Base-by-base conservation (phyloP, 2,113 vertebrate genomes). In the Xenotilapia flavipinnis region DNA sequence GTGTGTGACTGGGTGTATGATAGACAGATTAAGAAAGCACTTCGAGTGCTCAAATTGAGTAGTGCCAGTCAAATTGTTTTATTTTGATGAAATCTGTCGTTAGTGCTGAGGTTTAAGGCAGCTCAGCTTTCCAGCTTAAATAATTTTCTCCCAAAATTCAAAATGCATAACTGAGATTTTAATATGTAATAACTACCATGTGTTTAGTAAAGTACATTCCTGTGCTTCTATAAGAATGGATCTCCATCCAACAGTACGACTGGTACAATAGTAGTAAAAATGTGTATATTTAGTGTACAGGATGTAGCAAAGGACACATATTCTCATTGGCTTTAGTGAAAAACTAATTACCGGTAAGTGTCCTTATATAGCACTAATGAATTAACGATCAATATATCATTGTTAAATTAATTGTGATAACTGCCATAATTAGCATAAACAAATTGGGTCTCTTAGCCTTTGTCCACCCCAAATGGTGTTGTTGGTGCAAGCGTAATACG, bases 341-440 rank as follows among this genome's bases (percentile, higher is more conserved):
- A 85, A 4, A 40, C 36, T 65, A 87, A 90, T 91, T 80, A 91
- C 53, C 2, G 10, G 54, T 13, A 55, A 79, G 11, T 49, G 51
- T 79, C 55, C 84, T 81, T 60, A 4, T 81, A 26, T 31, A 17
- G 9, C 47, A 53, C 49, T 79, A 56, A 80, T 79, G 19, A 81
- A 82, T 84, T 81, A 89, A 87, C 3, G 12, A 89, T 82, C 85
- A 85, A 65, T 86, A 84, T 38, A 55, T 82, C 13, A 38, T 56
- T 79, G 47, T 80, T 85, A 33, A 68, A 85, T 93, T 65, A 81
- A 90, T 40, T 86, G 56, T 77, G 2, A 79, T 70, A 89, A 54
- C 40, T 81, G 56, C 45, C 13, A 65, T 83, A 55, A 89, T 89
- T 81, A 87, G 53, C 90, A 85, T 33, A 65, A 90, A 91, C 83